These are phyloP conservation scores for Chiropotes sagulatus DNA, from an alignment of 2,797 vertebrate genomes.

Conservation along the genomic window DNA sequence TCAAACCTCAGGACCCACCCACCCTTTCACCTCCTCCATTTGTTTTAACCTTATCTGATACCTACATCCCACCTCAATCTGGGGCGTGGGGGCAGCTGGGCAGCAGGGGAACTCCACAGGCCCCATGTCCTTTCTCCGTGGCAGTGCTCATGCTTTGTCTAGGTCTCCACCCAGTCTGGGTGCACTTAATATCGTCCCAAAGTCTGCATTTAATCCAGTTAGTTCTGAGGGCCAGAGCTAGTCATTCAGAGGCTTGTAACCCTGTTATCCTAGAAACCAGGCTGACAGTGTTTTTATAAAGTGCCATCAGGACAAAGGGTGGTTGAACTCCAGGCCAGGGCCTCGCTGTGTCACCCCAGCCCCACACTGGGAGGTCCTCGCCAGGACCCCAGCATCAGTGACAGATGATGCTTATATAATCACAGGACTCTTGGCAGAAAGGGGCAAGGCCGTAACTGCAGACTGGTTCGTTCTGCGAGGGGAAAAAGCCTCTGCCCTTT, in stretches of 20 bases:
- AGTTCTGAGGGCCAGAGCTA: not conserved
- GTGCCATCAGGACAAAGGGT: not conserved
- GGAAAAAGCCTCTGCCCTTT: not conserved
- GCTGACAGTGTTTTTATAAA: not conserved
- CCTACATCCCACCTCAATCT: not conserved
- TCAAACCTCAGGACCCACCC: not conserved
- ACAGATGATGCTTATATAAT: not conserved
- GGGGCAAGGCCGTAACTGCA: not conserved
- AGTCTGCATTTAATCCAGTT: not conserved
- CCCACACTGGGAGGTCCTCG: not conserved
- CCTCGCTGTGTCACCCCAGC: not conserved
- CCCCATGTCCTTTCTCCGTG: not conserved
- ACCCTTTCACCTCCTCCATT: not conserved
- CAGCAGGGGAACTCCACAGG: not conserved
- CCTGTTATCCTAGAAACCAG: not conserved
- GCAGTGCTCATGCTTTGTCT: rapidly evolving
- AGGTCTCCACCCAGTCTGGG: not conserved
- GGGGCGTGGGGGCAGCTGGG: not conserved
- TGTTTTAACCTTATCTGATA: not conserved
- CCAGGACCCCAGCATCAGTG: not conserved
- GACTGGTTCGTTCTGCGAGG: not conserved
- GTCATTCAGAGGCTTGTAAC: not conserved
- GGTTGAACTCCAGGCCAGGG: not conserved
- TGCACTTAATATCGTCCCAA: not conserved
- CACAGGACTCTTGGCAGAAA: not conserved